Conservation (phyloP, 2,797 vertebrate genomes). For the Steatocranus sp. region DNA sequence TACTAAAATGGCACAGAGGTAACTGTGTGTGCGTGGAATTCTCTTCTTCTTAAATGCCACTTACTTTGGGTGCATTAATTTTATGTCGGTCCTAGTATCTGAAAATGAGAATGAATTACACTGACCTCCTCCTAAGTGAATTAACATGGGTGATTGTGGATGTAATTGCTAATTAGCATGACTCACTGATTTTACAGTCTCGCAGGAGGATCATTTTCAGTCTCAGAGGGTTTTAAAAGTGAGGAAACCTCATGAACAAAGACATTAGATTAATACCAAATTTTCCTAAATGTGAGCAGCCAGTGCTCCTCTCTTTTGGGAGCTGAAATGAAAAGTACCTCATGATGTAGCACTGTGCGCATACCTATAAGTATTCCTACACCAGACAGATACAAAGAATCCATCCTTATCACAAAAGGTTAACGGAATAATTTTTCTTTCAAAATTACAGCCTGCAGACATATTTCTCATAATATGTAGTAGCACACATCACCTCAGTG, state of each 20-base stretch:
- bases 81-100: slow-evolving; percentile 43
- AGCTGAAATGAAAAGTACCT: slow-evolving; percentile 33
- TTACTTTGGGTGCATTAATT: slow-evolving; percentile 60
- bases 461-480: slow-evolving; percentile 34
- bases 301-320: not conserved
- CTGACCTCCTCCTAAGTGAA: slow-evolving; percentile 62
- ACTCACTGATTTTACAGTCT: slow-evolving; percentile 56
- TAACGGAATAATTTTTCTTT: slow-evolving; percentile 39
- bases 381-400: not conserved
- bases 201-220: slow-evolving; percentile 46
- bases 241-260: slow-evolving; percentile 34
- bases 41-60: slow-evolving; percentile 40
- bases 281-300: slow-evolving; percentile 1
- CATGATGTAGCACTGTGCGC: not conserved
- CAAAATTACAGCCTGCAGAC: not conserved
- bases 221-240: slow-evolving; percentile 25
- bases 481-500: not conserved
- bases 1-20: not conserved
- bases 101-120: slow-evolving; percentile 63
- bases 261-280: slow-evolving; percentile 25
- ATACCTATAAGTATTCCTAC: not conserved
- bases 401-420: slow-evolving; percentile 17
- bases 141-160: slow-evolving; percentile 67
- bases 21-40: not conserved
- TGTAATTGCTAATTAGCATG: slow-evolving; percentile 70